phyloP scores from a whole-genome alignment of 2,113 vertebrate species.

The Lophura nycthemera region DNA sequence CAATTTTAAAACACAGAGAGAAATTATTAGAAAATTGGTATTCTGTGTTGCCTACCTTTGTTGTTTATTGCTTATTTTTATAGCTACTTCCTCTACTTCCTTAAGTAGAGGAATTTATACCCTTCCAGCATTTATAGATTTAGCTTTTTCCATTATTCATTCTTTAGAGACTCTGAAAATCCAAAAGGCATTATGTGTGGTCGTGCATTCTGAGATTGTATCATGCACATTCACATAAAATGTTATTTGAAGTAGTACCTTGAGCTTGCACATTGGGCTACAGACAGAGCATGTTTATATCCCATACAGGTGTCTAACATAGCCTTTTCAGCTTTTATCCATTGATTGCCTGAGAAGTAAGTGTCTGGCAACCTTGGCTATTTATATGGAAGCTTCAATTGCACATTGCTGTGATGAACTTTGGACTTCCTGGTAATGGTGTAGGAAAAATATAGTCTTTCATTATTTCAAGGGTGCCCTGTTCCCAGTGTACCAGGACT shows the following conservation, averaged over 20 bases:
- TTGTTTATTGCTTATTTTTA: constrained; percentile 44
- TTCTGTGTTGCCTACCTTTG: neutral
- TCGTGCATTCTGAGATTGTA: neutral
- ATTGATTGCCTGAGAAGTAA: neutral
- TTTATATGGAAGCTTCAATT: neutral
- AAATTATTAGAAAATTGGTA: constrained; percentile 41
- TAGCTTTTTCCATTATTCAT: neutral
- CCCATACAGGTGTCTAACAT: neutral
- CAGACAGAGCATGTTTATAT: neutral
- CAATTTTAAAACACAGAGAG: constrained; percentile 10
- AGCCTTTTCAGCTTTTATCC: neutral
- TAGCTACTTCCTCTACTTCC: neutral
- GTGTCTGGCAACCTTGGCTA: rapidly evolving
- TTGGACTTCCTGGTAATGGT: neutral
- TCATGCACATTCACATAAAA: neutral
- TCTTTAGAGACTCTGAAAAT: neutral
- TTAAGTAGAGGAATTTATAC: constrained; percentile 6
- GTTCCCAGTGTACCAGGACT: neutral
- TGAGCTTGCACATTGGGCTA: neutral
- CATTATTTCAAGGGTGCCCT: neutral
- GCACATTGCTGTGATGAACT: neutral
- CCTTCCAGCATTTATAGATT: neutral
- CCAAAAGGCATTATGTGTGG: neutral
- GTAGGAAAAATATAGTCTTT: neutral
- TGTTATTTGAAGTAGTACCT: neutral